These are phyloP conservation scores for Tetrao urogallus DNA, from an alignment of 2,113 vertebrate genomes.

Conservation along the genomic window DNA sequence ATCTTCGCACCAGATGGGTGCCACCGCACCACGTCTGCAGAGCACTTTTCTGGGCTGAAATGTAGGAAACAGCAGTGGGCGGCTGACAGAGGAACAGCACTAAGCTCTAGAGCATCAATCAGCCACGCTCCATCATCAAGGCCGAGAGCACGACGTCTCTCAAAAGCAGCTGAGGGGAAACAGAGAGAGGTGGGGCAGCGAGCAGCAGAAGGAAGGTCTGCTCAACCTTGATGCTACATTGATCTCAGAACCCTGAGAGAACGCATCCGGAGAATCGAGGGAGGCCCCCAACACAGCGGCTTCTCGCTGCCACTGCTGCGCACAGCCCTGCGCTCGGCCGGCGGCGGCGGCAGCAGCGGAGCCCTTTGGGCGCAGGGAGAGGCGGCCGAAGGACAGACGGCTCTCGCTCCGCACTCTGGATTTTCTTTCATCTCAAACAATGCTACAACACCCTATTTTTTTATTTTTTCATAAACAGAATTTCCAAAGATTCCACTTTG, in stretches of 20 bases:
- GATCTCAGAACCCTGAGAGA: too few relatives aligned
- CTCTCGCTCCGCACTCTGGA: fast-evolving
- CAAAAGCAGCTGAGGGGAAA: fast-evolving
- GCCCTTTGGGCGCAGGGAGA: too few relatives aligned
- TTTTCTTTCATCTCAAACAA: not conserved
- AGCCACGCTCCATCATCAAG: fast-evolving
- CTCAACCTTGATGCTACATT: not conserved
- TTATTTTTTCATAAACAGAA: not conserved
- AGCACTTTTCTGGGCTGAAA: not conserved
- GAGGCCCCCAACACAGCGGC: too few relatives aligned
- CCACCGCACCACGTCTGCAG: not conserved
- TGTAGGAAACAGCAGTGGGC: not conserved
- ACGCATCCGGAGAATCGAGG: too few relatives aligned
- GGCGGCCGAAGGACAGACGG: not conserved
- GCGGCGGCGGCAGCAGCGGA: too few relatives aligned
- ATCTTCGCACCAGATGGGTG: not conserved
- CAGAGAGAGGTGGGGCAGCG: not conserved
- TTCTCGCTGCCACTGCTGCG: too few relatives aligned
- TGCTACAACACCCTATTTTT: not conserved
- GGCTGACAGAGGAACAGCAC: not conserved
- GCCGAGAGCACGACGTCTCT: not conserved
- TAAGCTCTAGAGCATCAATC: not conserved
- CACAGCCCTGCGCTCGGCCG: too few relatives aligned
- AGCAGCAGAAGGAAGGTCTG: not conserved
- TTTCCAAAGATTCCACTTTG: not conserved